Evolutionary conservation across 2,797 vertebrate species (phyloP).

Genomic region (Amphiprion clarkii): DNA sequence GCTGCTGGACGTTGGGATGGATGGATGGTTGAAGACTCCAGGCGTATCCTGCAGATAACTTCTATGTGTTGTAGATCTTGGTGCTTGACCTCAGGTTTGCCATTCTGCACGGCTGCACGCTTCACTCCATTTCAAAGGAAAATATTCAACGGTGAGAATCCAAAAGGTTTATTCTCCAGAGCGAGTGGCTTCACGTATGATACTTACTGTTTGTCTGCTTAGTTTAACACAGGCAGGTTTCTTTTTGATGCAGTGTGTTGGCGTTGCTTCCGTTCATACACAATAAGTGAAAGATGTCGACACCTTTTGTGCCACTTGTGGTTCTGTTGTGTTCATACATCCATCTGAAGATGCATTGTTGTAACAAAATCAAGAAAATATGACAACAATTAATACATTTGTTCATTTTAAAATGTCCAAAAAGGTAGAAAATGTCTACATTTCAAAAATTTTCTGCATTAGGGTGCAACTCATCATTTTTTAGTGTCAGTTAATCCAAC

Average conservation of each 20-base stretch:
- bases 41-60: constrained; percentile 10
- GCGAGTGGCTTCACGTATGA: background rate
- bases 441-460: background rate
- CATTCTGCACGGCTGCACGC: background rate
- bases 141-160: background rate
- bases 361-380: background rate
- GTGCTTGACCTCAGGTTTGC: constrained; percentile 18
- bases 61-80: constrained; percentile 9
- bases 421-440: background rate
- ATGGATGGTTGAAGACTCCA: constrained; percentile 25
- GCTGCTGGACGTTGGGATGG: constrained; percentile 36
- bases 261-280: background rate
- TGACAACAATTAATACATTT: too few relatives aligned
- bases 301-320: background rate
- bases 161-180: constrained; percentile 7
- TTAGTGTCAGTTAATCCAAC: background rate
- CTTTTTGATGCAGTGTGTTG: background rate
- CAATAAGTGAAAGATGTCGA: background rate
- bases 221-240: constrained; percentile 2
- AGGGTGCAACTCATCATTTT: background rate
- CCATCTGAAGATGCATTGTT: background rate
- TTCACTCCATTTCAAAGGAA: constrained; percentile 1
- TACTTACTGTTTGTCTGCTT: constrained; percentile 21
- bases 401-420: background rate
- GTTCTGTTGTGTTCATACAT: background rate